Evolutionary conservation across 2,888 invertebrate species (phyloP).

Genomic region (Bedellia somnulentella): DNA sequence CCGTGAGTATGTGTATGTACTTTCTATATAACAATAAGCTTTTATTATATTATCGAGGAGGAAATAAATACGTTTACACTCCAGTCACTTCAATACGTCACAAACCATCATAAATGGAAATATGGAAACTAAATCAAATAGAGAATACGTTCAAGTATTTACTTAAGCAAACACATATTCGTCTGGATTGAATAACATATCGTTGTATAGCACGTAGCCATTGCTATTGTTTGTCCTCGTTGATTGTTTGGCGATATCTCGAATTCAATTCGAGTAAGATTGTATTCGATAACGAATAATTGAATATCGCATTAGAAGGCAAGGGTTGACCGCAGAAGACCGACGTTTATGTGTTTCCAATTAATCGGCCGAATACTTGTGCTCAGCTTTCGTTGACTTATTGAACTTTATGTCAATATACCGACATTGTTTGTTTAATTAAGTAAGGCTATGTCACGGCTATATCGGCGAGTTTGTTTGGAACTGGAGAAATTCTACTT

Average conservation of each 20-base stretch:
- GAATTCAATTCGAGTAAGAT: slow-evolving; percentile 16
- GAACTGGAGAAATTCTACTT: no score
- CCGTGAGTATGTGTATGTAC: no score
- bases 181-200: not conserved
- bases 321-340: slow-evolving; percentile 16
- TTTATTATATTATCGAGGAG: no score
- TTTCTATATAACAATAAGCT: no score
- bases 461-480: no score
- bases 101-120: not conserved
- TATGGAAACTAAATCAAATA: not conserved
- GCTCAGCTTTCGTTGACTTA: no score
- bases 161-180: not conserved
- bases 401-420: no score
- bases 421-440: no score
- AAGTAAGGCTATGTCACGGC: no score
- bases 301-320: slow-evolving; percentile 26
- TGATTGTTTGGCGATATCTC: slow-evolving; percentile 32
- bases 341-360: slow-evolving; percentile 20
- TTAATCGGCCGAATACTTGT: slow-evolving; percentile 19
- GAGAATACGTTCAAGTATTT: not conserved
- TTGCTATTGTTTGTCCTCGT: slow-evolving; percentile 23
- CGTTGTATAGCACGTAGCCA: no score
- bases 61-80: no score
- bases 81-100: not conserved
- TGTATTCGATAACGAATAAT: slow-evolving; percentile 23